phyloP scores from a whole-genome alignment of 2,888 invertebrate genomes.

The Dryadula phaetusa region DNA sequence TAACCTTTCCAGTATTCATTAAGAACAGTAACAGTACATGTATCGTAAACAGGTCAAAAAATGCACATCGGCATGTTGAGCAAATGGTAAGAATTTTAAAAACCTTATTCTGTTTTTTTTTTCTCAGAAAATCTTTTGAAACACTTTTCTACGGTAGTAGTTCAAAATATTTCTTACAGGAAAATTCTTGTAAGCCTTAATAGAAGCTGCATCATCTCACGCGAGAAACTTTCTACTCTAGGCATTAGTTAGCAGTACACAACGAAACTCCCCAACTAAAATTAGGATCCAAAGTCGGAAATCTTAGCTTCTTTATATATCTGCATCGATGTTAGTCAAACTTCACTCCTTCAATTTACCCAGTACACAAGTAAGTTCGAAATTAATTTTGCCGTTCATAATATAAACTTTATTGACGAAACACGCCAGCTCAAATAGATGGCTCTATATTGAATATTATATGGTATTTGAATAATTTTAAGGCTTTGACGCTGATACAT shows the following conservation, averaged over 20 bases:
- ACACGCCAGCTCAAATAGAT: not conserved
- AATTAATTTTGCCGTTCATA: slow-evolving; percentile 16
- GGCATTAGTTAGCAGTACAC: not conserved
- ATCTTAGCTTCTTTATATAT: slow-evolving; percentile 1
- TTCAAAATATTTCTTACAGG: slow-evolving; percentile 7
- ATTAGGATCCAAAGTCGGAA: slow-evolving; percentile 3
- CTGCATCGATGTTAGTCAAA: slow-evolving; percentile 10
- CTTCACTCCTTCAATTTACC: slow-evolving; percentile 14
- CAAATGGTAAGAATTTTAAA: not conserved
- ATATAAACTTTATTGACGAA: slow-evolving; percentile 9
- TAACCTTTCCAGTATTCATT: no score
- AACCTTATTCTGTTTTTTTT: not conserved
- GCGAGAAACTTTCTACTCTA: not conserved
- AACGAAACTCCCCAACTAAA: not conserved
- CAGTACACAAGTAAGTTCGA: not conserved
- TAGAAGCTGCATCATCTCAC: not conserved
- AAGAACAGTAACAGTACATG: no score
- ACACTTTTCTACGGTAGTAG: not conserved
- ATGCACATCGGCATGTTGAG: no score
- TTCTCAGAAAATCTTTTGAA: not conserved
- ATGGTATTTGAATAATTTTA: not conserved
- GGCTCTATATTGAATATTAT: not conserved
- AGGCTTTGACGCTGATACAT: not conserved
- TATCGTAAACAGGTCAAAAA: no score
- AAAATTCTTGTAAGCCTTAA: not conserved